Conservation (phyloP, 2,797 vertebrate genomes). For the Botia kubotai region DNA sequence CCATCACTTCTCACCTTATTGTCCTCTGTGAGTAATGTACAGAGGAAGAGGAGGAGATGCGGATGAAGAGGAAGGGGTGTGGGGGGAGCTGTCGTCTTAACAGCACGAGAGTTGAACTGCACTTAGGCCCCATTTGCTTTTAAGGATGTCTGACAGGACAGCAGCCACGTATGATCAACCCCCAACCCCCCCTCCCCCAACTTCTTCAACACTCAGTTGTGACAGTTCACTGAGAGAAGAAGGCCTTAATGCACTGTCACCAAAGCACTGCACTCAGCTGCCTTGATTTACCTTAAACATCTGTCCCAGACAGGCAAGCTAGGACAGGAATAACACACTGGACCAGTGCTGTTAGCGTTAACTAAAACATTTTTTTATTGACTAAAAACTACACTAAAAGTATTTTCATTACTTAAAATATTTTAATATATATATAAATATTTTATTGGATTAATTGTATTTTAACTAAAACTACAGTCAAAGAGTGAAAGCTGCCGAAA, state of each 20-base stretch:
- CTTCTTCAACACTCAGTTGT: constrained; percentile 70
- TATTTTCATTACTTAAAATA: no score
- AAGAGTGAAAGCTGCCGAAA: background rate
- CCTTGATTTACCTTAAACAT: constrained; percentile 82
- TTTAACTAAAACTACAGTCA: background rate
- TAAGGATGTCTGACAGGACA: constrained; percentile 84
- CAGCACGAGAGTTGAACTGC: constrained; percentile 73
- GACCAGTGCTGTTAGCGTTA: background rate
- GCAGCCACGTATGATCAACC: constrained; percentile 82
- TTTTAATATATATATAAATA: no score
- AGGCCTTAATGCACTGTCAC: constrained; percentile 83
- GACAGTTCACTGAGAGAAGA: constrained; percentile 82
- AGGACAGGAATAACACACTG: constrained; percentile 53
- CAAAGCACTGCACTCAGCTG: constrained; percentile 79
- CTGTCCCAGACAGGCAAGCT: constrained; percentile 75
- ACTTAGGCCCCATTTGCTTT: constrained; percentile 85
- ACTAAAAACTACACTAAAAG: no score
- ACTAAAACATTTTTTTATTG: background rate
- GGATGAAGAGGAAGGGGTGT: constrained; percentile 25
- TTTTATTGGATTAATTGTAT: background rate
- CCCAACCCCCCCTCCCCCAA: constrained; percentile 76
- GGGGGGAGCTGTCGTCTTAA: constrained; percentile 77
- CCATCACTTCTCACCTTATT: constrained; percentile 74
- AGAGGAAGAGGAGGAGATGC: constrained; percentile 30
- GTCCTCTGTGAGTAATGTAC: constrained; percentile 66